These are phyloP conservation scores for Upupa epops DNA, from an alignment of 2,113 vertebrate species.

Conservation along the genomic window DNA sequence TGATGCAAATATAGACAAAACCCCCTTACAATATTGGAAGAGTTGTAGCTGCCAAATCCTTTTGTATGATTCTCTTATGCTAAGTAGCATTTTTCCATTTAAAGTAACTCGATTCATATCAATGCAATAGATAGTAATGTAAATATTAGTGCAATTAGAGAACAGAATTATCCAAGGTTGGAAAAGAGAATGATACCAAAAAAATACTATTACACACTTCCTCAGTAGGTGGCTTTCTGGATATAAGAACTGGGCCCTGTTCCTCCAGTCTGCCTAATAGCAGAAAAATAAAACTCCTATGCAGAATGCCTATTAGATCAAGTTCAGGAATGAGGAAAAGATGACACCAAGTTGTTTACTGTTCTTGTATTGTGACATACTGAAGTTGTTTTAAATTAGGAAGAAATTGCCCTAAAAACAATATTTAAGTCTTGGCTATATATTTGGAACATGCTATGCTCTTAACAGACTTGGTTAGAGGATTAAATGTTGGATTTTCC, in stretches of 20 bases:
- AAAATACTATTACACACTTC: not conserved
- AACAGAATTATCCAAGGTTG: not conserved
- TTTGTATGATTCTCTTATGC: not conserved
- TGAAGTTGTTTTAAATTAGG: not conserved
- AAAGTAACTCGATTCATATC: not conserved
- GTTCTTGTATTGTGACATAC: not conserved
- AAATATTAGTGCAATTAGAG: not conserved
- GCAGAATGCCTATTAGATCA: not conserved
- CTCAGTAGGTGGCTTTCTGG: not conserved
- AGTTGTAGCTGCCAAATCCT: not conserved
- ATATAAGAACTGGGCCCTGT: not conserved
- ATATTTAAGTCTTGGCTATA: not conserved
- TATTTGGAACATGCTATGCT: not conserved
- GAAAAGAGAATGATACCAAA: not conserved
- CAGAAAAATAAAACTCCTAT: not conserved
- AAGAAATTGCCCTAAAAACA: not conserved
- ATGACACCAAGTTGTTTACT: not conserved
- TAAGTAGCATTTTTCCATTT: not conserved
- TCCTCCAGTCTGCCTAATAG: not conserved
- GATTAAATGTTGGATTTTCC: not conserved
- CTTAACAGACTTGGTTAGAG: not conserved
- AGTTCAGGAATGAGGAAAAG: not conserved
- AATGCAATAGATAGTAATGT: not conserved
- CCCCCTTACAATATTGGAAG: not conserved
- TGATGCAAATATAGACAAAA: not conserved